Percentiles rank a stretch among this genome's conserved stretches.
These are phyloP conservation scores for Chloropsis cyanopogon DNA, from an alignment of 2,113 vertebrate species.

Conservation along the genomic window DNA sequence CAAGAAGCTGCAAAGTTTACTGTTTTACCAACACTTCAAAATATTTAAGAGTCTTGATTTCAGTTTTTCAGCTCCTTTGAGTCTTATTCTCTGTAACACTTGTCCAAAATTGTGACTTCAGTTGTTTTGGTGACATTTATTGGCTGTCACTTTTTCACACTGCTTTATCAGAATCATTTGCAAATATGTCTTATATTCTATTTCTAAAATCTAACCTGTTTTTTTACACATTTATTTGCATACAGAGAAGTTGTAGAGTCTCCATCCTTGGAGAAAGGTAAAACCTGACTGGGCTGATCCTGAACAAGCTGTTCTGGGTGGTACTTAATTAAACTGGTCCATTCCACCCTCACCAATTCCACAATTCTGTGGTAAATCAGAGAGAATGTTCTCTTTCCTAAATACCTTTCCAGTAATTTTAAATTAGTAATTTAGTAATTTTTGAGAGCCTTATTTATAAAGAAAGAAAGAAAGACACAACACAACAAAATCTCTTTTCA, in stretches of 20 bases:
- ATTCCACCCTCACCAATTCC: not conserved
- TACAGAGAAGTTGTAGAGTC: not conserved
- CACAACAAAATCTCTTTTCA: not conserved
- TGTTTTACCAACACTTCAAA: not conserved
- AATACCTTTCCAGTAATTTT: not conserved
- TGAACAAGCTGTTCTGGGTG: not conserved
- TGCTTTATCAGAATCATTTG: not conserved
- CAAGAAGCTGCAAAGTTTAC: not conserved
- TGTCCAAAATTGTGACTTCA: not conserved
- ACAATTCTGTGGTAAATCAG: fast-evolving
- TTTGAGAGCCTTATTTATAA: not conserved
- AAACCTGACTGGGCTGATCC: not conserved
- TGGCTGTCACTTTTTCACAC: not conserved
- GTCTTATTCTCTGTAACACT: not conserved
- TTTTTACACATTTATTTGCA: not conserved
- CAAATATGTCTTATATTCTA: not conserved
- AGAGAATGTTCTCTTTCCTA: not conserved
- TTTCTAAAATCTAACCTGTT: not conserved
- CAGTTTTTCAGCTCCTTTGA: not conserved
- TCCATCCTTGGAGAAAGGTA: not conserved
- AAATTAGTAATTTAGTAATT: not conserved
- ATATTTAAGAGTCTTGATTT: not conserved
- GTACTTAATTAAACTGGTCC: not conserved
- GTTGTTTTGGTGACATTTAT: not conserved
- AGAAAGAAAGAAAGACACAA: not conserved